A percentile compares a stretch with the other conserved stretches of the same genome.
These are phyloP conservation scores for Cancer borealis DNA, from an alignment of 2,888 invertebrate species.

Conservation along the genomic window DNA sequence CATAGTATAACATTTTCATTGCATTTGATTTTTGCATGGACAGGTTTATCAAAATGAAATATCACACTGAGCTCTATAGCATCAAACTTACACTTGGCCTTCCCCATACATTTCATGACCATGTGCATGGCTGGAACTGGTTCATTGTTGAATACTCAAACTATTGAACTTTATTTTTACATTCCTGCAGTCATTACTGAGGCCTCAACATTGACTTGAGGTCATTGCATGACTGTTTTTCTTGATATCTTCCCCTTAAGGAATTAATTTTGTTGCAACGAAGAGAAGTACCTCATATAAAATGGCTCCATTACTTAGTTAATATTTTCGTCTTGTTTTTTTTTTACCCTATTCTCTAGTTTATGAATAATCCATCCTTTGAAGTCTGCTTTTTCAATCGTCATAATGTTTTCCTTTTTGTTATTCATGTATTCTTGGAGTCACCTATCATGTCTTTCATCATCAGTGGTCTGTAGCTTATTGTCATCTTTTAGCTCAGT, in stretches of 20 bases:
- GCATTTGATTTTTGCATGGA: not conserved
- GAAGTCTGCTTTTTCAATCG: not conserved
- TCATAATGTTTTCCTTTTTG: not conserved
- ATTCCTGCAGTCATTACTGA: not conserved
- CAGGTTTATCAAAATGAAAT: not conserved
- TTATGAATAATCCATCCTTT: not conserved
- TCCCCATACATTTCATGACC: not conserved
- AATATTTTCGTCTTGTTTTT: not conserved
- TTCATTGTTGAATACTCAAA: not conserved
- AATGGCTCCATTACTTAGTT: not conserved
- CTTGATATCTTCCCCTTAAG: not conserved
- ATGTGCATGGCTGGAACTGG: not conserved
- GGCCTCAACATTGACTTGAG: not conserved
- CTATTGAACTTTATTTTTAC: not conserved
- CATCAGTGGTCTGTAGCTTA: not conserved
- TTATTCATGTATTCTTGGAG: not conserved
- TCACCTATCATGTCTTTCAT: not conserved
- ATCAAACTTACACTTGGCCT: not conserved
- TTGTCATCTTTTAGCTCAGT: not conserved
- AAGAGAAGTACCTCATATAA: not conserved
- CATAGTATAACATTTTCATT: not conserved
- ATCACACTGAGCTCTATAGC: not conserved
- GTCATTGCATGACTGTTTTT: not conserved
- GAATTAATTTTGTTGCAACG: not conserved
- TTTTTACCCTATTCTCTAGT: not conserved